phyloP scores from a whole-genome alignment of 2,113 vertebrate species.

The Willisornis vidua region DNA sequence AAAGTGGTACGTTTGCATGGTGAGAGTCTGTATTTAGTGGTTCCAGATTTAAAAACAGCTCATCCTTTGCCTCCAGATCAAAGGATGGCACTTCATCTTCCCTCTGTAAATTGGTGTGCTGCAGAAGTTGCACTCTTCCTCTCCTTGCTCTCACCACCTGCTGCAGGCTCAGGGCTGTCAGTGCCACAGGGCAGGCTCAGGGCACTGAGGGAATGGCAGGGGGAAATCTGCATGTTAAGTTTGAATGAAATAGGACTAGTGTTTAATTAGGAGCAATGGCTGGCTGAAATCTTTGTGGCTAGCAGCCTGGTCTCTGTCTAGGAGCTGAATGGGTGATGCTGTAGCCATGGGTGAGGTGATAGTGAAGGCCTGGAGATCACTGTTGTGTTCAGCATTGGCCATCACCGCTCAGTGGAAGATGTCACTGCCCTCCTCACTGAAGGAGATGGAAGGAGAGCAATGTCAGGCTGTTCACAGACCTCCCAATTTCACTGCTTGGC shows the following conservation, averaged over 20 bases:
- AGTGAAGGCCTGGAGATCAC: neutral
- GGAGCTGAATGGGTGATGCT: neutral
- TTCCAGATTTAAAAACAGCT: neutral
- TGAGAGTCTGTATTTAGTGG: neutral
- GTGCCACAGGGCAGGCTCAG: rapidly evolving
- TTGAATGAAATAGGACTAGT: neutral
- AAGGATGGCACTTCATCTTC: neutral
- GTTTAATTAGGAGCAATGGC: neutral
- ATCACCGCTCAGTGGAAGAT: neutral
- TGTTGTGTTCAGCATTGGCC: neutral
- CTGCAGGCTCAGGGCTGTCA: neutral
- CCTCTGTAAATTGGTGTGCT: neutral
- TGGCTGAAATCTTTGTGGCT: neutral
- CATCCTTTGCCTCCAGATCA: neutral
- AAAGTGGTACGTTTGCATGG: neutral
- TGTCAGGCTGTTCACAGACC: neutral
- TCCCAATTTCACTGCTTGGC: neutral
- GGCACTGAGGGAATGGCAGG: neutral
- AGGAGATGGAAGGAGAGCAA: neutral
- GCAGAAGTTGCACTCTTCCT: neutral
- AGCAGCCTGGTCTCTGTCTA: neutral
- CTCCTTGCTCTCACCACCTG: neutral
- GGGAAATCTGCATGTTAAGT: rapidly evolving
- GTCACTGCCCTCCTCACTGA: rapidly evolving
- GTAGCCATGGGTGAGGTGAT: neutral